Conservation (phyloP, 1,140 invertebrate genomes). For the Drosophila teissieri region DNA sequence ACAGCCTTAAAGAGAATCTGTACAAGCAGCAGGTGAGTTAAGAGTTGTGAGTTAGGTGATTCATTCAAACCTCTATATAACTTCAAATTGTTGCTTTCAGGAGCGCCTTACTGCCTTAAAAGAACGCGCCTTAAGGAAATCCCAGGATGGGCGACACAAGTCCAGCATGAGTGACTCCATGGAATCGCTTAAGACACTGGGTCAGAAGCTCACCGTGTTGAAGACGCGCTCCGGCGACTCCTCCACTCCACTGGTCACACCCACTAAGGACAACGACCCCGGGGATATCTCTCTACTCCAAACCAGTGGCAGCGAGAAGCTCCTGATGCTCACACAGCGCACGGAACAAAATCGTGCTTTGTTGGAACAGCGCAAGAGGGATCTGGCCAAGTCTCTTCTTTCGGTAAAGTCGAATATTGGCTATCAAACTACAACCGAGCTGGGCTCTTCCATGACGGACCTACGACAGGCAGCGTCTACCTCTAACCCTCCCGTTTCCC, state of each 20-base stretch:
- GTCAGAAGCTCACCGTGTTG: slow-evolving; percentile 30
- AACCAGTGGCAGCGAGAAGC: slow-evolving; percentile 84
- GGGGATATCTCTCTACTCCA: slow-evolving; percentile 16
- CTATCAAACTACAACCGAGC: slow-evolving; percentile 58
- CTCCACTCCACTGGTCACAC: slow-evolving; percentile 48
- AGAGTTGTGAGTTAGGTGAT: too few species aligned
- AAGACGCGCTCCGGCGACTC: slow-evolving; percentile 20
- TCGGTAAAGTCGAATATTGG: slow-evolving; percentile 44
- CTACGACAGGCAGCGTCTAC: slow-evolving; percentile 36
- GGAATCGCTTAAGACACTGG: slow-evolving; percentile 57
- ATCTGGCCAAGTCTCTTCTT: slow-evolving; percentile 61
- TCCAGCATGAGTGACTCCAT: slow-evolving; percentile 55
- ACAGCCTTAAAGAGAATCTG: slow-evolving; percentile 65
- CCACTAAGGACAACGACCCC: slow-evolving; percentile 45
- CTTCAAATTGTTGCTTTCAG: slow-evolving; percentile 4
- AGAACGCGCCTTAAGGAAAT: slow-evolving; percentile 54
- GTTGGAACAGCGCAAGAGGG: slow-evolving; percentile 64
- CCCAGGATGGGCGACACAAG: slow-evolving; percentile 33
- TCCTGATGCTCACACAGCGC: slow-evolving; percentile 85
- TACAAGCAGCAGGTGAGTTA: slow-evolving; percentile 59
- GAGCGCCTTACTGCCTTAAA: slow-evolving; percentile 62
- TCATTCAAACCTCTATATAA: too few species aligned
- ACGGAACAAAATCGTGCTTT: slow-evolving; percentile 85
- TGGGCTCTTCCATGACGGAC: slow-evolving; percentile 82
- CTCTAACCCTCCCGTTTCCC: slow-evolving; percentile 48